Percentiles rank a stretch among this genome's conserved stretches.
These are phyloP conservation scores for Clarias platycephalus DNA, from an alignment of 2,797 vertebrate species.

Conservation along the genomic window DNA sequence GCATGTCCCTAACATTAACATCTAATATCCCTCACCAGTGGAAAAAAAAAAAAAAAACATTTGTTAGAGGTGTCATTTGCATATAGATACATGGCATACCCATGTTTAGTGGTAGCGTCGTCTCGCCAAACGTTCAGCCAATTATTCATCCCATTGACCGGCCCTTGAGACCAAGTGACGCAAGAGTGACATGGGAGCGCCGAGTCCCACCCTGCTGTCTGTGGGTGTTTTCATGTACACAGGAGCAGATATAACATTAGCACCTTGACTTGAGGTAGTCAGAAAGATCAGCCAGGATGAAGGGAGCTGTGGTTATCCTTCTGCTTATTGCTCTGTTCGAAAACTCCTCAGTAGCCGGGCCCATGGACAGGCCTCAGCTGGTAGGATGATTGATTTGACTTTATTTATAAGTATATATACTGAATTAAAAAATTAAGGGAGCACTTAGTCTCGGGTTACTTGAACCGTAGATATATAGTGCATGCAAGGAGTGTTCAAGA, in stretches of 20 bases:
- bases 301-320: constrained; percentile 32
- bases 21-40: background rate
- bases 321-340: constrained; percentile 37
- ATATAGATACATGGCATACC: background rate
- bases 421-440: too few relatives aligned
- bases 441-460: too few relatives aligned
- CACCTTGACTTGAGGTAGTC: constrained; percentile 5
- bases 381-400: constrained; percentile 15
- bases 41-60: background rate
- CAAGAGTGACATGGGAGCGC: constrained; percentile 26
- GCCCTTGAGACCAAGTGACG: constrained; percentile 29
- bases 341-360: constrained; percentile 28
- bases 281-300: constrained; percentile 42
- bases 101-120: background rate
- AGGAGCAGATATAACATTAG: constrained; percentile 1
- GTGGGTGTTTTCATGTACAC: constrained; percentile 36
- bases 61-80: background rate
- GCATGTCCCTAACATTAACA: background rate
- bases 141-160: constrained; percentile 17
- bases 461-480: too few relatives aligned
- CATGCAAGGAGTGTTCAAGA: too few relatives aligned
- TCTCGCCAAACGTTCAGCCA: background rate
- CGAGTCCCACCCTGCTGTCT: constrained; percentile 32
- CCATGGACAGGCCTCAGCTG: constrained; percentile 40
- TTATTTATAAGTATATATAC: background rate